Conservation (phyloP, 2,888 invertebrate genomes). For the Desoria tigrina region DNA sequence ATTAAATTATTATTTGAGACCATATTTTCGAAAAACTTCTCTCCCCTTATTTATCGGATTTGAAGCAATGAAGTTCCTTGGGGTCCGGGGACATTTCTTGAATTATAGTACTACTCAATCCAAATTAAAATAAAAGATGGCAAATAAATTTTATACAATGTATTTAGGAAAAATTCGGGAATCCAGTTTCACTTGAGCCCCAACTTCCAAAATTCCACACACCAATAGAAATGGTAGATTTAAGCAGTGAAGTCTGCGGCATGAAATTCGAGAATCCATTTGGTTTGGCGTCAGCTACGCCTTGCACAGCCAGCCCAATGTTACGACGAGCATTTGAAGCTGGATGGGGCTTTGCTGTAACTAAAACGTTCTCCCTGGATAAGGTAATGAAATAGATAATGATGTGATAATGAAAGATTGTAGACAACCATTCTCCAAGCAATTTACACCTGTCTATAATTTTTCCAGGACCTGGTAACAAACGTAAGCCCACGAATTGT, state of each 20-base stretch:
- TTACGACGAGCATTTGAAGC: conserved; percentile 90
- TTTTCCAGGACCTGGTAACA: conserved; percentile 81
- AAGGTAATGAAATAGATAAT: conserved; percentile 65
- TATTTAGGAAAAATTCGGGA: conserved; percentile 56
- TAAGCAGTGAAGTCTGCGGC: conserved; percentile 90
- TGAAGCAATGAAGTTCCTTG: no score
- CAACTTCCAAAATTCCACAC: conserved; percentile 88
- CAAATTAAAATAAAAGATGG: no score
- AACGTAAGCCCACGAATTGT: conserved; percentile 97
- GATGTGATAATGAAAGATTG: no score
- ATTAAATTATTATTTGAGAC: not conserved
- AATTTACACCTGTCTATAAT: conserved; percentile 13
- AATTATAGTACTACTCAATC: no score
- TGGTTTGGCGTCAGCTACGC: conserved; percentile 95
- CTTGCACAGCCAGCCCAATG: conserved; percentile 92
- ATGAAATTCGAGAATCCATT: conserved; percentile 94
- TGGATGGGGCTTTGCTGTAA: conserved; percentile 97
- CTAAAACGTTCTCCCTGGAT: conserved; percentile 92
- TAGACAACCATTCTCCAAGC: not conserved
- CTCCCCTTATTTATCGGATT: no score
- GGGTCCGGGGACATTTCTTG: no score
- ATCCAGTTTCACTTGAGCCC: conserved; percentile 67
- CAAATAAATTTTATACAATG: not conserved
- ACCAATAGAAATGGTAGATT: conserved; percentile 88
- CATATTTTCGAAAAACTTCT: no score